Base-by-base conservation (phyloP, 37 sponge, comb jelly and placozoan genomes). In the Oopsacas minuta region DNA sequence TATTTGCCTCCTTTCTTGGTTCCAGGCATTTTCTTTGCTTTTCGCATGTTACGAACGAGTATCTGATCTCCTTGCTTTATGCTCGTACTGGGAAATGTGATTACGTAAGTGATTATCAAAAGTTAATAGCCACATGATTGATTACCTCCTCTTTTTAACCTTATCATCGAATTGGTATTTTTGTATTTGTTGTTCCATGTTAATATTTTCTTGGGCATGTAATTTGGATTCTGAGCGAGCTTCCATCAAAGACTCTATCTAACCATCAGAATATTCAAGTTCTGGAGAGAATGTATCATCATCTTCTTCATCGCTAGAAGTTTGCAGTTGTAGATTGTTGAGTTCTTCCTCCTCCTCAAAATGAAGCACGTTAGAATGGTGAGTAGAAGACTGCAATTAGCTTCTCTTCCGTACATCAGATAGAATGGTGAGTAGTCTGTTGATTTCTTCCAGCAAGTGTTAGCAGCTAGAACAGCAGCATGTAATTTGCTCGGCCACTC, bases 351-450 rank as follows among this genome's bases (percentile, higher is more conserved):
- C 28, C 3, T 61, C 75, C 75, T 25, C 75, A 61, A 32, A 7
- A 61, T n/a, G 22, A 25, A 61, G 28, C 75, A 61, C 32, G 22
- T 61, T 61, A 25, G 75, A 32, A 61, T 25, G 32, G 22, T 34
- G 75, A 61, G 75, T n/a, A 61, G 75, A 61, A 32, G 75, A 12
- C 3, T n/a, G 75, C 75, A 61, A 61, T 61, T 61, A n/a, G 75
- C 75, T 61, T 61, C 75, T 61, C 75, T 61, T 3, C 75, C 75
- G 28, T 61, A 61, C 75, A 61, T 61, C 30, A 61, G 30, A 61
- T 61, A 61, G 75, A 61, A 61, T 61, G 75, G 75, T 34, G 75
- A 61, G 75, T 61, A 61, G 30, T n/a, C 75, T 61, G 75, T 61
- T 20, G 75, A 10, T 61, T 34, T 61, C 75, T 61, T 61, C 75